A percentile compares a stretch with the other conserved stretches of the same genome.
phyloP scores from a whole-genome alignment of 2,797 vertebrate species.

The Apogon hyalosoma region DNA sequence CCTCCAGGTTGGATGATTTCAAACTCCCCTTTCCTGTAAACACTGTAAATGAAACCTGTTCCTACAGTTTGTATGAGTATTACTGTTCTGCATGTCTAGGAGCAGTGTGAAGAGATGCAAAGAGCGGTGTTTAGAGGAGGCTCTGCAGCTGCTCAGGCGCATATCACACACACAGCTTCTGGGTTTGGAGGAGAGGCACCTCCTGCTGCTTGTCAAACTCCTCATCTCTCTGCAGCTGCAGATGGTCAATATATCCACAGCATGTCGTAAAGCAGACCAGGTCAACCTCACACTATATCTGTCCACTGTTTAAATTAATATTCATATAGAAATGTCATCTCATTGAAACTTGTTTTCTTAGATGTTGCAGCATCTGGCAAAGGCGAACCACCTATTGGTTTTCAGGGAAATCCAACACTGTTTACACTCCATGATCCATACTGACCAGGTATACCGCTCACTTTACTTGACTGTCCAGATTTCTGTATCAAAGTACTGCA shows the following conservation, averaged over 20 bases:
- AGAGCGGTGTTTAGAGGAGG: constrained; percentile 88
- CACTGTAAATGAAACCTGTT: not conserved
- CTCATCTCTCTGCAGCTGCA: constrained; percentile 86
- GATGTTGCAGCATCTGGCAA: constrained; percentile 82
- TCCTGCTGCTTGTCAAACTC: constrained; percentile 81
- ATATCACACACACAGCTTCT: constrained; percentile 70
- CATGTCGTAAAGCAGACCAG: constrained; percentile 90
- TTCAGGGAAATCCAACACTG: constrained; percentile 71
- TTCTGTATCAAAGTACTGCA: not conserved
- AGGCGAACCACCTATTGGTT: constrained; percentile 74
- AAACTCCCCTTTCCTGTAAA: not conserved
- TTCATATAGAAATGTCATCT: not conserved
- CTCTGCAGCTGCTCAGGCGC: constrained; percentile 73
- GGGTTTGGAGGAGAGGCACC: constrained; percentile 49
- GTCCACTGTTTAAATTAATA: not conserved
- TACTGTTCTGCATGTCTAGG: constrained; percentile 68
- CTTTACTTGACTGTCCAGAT: not conserved
- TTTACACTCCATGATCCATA: constrained; percentile 63
- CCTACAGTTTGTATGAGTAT: not conserved
- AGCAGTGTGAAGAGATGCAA: constrained; percentile 83
- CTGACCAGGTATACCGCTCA: constrained; percentile 71
- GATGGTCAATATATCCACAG: constrained; percentile 80
- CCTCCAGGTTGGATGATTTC: constrained; percentile 69
- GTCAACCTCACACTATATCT: constrained; percentile 59
- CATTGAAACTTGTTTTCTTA: constrained; percentile 42